Evolutionary conservation across 1,140 invertebrate species (phyloP).

Genomic region (Sminthurinus signatus): DNA sequence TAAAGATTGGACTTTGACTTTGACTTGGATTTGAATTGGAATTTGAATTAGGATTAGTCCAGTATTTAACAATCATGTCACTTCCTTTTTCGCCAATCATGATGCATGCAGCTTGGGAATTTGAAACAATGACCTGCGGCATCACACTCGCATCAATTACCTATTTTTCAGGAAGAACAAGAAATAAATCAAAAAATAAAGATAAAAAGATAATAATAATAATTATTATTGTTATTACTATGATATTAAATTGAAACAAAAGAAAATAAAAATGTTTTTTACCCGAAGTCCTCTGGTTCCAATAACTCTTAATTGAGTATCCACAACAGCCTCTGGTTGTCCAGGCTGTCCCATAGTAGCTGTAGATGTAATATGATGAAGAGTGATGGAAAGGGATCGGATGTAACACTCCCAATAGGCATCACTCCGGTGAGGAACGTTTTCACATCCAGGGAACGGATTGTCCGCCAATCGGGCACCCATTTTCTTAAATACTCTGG

Average conservation of each 20-base stretch:
- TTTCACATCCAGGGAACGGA: conserved; percentile 39
- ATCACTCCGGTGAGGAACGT: conserved; percentile 46
- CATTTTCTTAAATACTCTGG: conserved; percentile 6
- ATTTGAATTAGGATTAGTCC: too few species aligned
- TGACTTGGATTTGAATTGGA: too few species aligned
- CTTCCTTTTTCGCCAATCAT: conserved; percentile 50
- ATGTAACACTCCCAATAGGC: conserved; percentile 51
- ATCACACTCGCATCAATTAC: conserved; percentile 55
- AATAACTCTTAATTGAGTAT: not conserved
- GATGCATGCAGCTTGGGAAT: conserved; percentile 50
- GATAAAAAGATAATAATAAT: too few species aligned
- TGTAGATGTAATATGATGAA: conserved; percentile 65
- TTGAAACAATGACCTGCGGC: conserved; percentile 51
- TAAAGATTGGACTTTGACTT: too few species aligned
- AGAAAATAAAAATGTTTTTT: too few species aligned
- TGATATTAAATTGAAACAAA: too few species aligned
- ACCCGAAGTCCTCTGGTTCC: not conserved
- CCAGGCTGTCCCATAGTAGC: conserved; percentile 59
- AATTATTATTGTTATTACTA: too few species aligned
- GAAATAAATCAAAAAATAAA: too few species aligned
- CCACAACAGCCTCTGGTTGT: not conserved
- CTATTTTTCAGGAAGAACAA: too few species aligned
- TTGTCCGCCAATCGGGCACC: conserved; percentile 2
- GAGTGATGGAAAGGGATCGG: conserved; percentile 50
- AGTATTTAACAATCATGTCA: not conserved